These are phyloP conservation scores for Rutilus rutilus DNA, from an alignment of 2,113 vertebrate genomes.

Conservation along the genomic window DNA sequence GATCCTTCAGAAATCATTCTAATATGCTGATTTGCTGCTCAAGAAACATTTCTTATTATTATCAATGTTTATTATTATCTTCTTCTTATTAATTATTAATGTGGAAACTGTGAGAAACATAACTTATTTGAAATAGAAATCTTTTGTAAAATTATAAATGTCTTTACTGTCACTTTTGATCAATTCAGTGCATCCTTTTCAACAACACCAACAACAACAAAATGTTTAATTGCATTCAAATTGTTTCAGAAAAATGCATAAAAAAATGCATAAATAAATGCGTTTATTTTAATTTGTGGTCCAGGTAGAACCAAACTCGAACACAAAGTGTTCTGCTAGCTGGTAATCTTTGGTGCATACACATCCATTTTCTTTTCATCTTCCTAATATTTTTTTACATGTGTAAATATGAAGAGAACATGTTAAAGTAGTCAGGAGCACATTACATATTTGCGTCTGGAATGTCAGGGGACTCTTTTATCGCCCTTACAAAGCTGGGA, in stretches of 20 bases:
- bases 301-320: background rate
- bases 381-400: constrained; percentile 8
- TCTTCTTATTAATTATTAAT: background rate
- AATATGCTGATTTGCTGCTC: background rate
- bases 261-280: too few relatives aligned
- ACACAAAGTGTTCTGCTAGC: background rate
- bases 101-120: background rate
- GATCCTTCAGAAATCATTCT: background rate
- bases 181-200: background rate
- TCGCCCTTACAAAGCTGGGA: constrained; percentile 25
- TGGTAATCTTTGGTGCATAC: background rate
- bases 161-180: background rate
- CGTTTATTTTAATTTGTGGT: background rate
- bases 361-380: constrained; percentile 1
- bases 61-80: background rate
- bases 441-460: constrained; percentile 45
- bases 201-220: background rate
- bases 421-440: constrained; percentile 23
- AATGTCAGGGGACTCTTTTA: constrained; percentile 48
- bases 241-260: background rate
- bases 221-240: background rate
- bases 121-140: background rate
- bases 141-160: background rate
- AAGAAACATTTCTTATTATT: background rate
- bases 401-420: constrained; percentile 11